Percentiles rank a stretch among this genome's conserved stretches.
Conservation (phyloP, 2,113 vertebrate genomes). For the Alexandromys fortis region DNA sequence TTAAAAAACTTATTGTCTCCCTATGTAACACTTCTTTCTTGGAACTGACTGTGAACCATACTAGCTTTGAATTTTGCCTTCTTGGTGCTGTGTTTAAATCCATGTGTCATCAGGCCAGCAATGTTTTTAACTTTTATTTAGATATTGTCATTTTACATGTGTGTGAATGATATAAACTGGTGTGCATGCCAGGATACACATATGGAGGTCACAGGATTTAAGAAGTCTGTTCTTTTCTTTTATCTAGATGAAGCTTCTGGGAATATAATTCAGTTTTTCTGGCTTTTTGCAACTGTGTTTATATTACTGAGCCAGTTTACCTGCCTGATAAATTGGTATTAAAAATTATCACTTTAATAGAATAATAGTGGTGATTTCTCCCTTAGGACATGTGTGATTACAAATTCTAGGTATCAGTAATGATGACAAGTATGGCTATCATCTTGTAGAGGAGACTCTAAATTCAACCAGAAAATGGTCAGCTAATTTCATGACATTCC, state of each 20-base stretch:
- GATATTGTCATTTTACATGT: neutral
- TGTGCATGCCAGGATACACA: no score
- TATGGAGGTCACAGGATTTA: no score
- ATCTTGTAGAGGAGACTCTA: neutral
- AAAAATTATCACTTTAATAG: neutral
- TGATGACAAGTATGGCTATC: neutral
- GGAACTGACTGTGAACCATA: neutral
- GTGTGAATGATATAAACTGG: neutral
- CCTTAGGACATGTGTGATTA: neutral
- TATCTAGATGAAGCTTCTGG: fast-evolving
- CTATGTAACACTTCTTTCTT: no score
- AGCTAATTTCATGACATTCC: neutral
- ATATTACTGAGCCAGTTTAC: neutral
- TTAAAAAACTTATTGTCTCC: neutral
- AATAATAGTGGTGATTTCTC: neutral
- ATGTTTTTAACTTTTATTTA: neutral
- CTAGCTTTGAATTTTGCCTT: neutral
- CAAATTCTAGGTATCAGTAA: neutral
- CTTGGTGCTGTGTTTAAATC: neutral
- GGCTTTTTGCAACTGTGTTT: neutral
- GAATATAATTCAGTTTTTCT: neutral
- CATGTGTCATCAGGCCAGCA: neutral
- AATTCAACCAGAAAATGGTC: neutral
- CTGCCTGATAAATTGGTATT: neutral
- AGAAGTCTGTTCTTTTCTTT: neutral